These are phyloP conservation scores for Tenebrio molitor DNA, from an alignment of 1,140 invertebrate species.

Conservation along the genomic window DNA sequence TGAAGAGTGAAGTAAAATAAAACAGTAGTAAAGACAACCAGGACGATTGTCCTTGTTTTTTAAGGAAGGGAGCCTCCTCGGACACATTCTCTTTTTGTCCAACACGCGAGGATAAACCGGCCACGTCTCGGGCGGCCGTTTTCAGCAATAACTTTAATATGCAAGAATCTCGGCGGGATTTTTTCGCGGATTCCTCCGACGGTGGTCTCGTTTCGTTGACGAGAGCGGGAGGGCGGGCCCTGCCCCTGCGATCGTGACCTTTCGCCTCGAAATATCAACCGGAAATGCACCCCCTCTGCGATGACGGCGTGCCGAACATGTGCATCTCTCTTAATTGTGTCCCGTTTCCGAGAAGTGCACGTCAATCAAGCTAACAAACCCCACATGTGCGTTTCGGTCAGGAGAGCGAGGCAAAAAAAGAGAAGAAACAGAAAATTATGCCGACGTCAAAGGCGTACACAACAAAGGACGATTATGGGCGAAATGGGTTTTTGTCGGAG, in stretches of 20 bases:
- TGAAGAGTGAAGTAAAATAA: slow-evolving; percentile 10
- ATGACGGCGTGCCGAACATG: slow-evolving; percentile 1
- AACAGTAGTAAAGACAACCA: not conserved
- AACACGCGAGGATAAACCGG: not conserved
- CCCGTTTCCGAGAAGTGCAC: slow-evolving; percentile 22
- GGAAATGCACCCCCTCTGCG: slow-evolving; percentile 30
- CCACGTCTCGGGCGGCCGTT: not conserved
- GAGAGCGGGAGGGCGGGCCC: not conserved
- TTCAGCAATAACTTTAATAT: slow-evolving; percentile 19
- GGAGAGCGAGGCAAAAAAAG: not conserved
- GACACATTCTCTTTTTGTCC: too few relatives aligned
- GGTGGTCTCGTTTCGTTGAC: slow-evolving; percentile 7
- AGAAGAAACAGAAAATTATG: slow-evolving; percentile 1
- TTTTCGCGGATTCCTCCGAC: not conserved
- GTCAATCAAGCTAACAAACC: slow-evolving; percentile 34
- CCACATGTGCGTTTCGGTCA: slow-evolving; percentile 22
- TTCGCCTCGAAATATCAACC: slow-evolving; percentile 27
- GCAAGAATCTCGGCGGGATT: not conserved
- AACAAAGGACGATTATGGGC: slow-evolving; percentile 35
- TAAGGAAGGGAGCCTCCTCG: too few relatives aligned
- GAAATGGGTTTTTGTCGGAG: slow-evolving; percentile 18
- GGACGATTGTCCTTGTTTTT: too few relatives aligned
- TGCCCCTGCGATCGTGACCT: slow-evolving; percentile 6
- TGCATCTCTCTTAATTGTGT: slow-evolving; percentile 24
- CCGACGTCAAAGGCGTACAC: not conserved